phyloP scores from a whole-genome alignment of 2,888 invertebrate species.

The Xanthia icteritia region DNA sequence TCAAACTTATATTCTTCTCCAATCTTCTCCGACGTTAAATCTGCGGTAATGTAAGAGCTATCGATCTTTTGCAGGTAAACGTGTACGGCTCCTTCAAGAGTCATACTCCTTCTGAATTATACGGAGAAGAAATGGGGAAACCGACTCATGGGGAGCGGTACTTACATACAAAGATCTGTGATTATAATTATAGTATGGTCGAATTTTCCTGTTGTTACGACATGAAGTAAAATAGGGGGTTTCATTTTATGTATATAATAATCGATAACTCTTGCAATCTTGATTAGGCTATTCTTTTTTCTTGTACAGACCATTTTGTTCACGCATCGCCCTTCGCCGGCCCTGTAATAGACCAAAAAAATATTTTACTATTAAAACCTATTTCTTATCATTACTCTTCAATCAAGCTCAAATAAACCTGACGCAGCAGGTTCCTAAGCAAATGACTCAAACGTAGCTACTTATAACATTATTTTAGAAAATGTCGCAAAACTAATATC shows the following conservation, averaged over 20 bases:
- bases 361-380: neutral
- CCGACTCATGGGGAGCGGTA: slow-evolving; percentile 32
- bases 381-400: neutral
- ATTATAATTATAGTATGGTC: slow-evolving; percentile 40
- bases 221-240: neutral
- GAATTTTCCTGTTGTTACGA: slow-evolving; percentile 21
- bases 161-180: slow-evolving; percentile 36
- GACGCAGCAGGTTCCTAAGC: slow-evolving; percentile 1
- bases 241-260: neutral
- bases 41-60: slow-evolving; percentile 23
- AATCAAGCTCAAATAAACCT: slow-evolving; percentile 20
- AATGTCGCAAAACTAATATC: slow-evolving; percentile 65
- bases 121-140: slow-evolving; percentile 55
- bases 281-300: neutral
- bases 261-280: neutral
- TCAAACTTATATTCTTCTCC: slow-evolving; percentile 35
- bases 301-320: neutral
- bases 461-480: slow-evolving; percentile 58
- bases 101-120: slow-evolving; percentile 63
- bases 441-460: slow-evolving; percentile 34
- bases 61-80: slow-evolving; percentile 54
- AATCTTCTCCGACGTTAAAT: slow-evolving; percentile 21
- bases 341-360: slow-evolving; percentile 30
- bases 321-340: neutral
- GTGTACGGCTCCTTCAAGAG: slow-evolving; percentile 62